Conservation (phyloP, 92 coral and sea anemone genomes). For the Meandrina meandrites region DNA sequence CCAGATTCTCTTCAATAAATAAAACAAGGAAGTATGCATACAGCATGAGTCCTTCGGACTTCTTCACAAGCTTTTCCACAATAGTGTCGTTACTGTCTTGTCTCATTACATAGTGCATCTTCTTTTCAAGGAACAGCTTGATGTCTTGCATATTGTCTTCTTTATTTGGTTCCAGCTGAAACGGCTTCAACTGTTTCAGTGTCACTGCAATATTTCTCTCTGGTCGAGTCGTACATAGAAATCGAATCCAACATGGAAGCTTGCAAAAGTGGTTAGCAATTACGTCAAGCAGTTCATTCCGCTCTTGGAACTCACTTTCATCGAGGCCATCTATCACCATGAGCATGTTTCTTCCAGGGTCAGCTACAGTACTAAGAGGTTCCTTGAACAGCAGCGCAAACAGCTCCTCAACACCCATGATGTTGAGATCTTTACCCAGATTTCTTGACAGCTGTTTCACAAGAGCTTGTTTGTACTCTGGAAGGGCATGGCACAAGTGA, state of each 20-base stretch:
- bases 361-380: conserved; percentile 40
- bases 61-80: conserved; percentile 15
- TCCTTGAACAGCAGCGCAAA: conserved; percentile 60
- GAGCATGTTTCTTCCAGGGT: conserved; percentile 41
- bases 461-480: conserved; percentile 57
- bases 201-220: conserved; percentile 31
- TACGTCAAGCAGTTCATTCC: no score
- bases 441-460: no score
- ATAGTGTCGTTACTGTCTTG: background rate
- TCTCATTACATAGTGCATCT: conserved; percentile 8
- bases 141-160: conserved; percentile 52
- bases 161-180: no score
- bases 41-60: no score
- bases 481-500: conserved; percentile 45
- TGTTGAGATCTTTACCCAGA: conserved; percentile 23
- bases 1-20: no score
- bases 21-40: no score
- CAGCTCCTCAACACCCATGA: conserved; percentile 43
- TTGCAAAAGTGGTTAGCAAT: conserved; percentile 42
- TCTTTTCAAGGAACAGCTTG: conserved; percentile 17
- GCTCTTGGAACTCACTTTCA: no score
- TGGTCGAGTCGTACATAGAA: conserved; percentile 62
- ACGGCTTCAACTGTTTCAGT: no score
- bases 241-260: conserved; percentile 56
- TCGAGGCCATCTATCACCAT: no score